Evolutionary conservation across 2,888 invertebrate genomes (phyloP), one percentile per base, ranked within the genome.

Genomic region (Drosophila pseudotalamancana): DNA sequence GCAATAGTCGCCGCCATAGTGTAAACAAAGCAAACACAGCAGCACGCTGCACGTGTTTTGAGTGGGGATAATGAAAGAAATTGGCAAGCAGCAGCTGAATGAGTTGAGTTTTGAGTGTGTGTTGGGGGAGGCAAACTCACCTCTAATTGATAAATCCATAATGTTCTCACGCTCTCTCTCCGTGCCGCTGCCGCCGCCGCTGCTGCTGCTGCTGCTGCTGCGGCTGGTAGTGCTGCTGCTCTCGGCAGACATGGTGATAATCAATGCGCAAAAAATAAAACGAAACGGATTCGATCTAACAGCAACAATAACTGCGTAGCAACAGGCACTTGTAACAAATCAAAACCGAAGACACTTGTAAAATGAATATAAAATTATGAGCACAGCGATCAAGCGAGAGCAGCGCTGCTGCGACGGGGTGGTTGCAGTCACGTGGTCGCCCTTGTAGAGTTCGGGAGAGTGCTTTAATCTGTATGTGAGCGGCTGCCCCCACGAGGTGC

Each of bases 141-240:
- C 89, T 89, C 76, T 88, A 50, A 88, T 81, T 67, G 89, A 89
- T 73, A 89, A 89, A 82, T 89, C 90, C 84, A 89, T 89, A 61
- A 89, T 89, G 51, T 73, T 87, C 60, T 75, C 84, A 63, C 53
- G 66, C 50, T 49, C 64, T 68, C 51, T 60, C 25, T 46, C 12
- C 19, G 54, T 42, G 27, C 23, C 32, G 25, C 43, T 53, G 49
- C 19, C 32, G 25, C 19, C 16, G 54, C 34, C 42, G 35, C 59
- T 29, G 32, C 31, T 27, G 31, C 32, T 49, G 34, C 6, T 32
- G 35, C 46, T 50, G 16, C 70, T 71, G 31, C 18, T 16, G 53
- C 31, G 39, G 29, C 60, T 37, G 34, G 32, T 34, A 40, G 34
- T 55, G 42, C 4, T 34, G 39, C 48, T 56, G 16, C 75, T 75